phyloP scores from a whole-genome alignment of 2,113 vertebrate genomes.

The Andinoacara biseriatus region DNA sequence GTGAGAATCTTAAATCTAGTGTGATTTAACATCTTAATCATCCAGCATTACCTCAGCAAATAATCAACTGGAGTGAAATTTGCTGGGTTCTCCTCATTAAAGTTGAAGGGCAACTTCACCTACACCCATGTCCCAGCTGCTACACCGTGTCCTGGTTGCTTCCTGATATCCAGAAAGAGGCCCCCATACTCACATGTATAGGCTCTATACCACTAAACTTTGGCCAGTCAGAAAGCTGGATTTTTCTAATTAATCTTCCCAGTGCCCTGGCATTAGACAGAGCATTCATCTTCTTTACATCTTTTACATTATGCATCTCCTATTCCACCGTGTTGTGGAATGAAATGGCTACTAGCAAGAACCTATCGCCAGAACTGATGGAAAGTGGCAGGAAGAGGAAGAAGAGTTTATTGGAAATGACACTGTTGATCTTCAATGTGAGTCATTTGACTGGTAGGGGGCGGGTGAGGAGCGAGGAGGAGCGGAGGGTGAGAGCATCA shows the following conservation, averaged over 20 bases:
- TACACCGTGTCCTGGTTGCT: neutral
- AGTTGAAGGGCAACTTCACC: neutral
- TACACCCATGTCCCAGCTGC: neutral
- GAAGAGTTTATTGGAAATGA: conserved; percentile 78
- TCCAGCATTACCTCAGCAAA: neutral
- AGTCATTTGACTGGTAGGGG: conserved; percentile 77
- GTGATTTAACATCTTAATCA: neutral
- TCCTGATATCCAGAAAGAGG: conserved; percentile 22
- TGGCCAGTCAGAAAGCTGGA: conserved; percentile 50
- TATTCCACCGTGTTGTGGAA: conserved; percentile 72
- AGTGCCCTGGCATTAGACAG: conserved; percentile 65
- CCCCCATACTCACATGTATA: conserved; percentile 42
- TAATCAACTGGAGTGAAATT: neutral
- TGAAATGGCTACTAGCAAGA: conserved; percentile 76
- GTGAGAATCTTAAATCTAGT: neutral
- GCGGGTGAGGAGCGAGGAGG: conserved; percentile 38
- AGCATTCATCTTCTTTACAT: conserved; percentile 76
- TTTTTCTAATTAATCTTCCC: conserved; percentile 73
- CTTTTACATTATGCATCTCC: conserved; percentile 77
- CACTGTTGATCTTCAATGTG: conserved; percentile 80
- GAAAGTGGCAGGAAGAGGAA: conserved; percentile 76
- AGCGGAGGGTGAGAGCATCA: conserved; percentile 65
- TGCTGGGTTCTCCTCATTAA: neutral
- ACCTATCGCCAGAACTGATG: conserved; percentile 71
- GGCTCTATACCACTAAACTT: conserved; percentile 40